A percentile compares a stretch with the other conserved stretches of the same genome.
Evolutionary conservation across 2,113 vertebrate genomes (phyloP).

Genomic region (Glareola pratincola): DNA sequence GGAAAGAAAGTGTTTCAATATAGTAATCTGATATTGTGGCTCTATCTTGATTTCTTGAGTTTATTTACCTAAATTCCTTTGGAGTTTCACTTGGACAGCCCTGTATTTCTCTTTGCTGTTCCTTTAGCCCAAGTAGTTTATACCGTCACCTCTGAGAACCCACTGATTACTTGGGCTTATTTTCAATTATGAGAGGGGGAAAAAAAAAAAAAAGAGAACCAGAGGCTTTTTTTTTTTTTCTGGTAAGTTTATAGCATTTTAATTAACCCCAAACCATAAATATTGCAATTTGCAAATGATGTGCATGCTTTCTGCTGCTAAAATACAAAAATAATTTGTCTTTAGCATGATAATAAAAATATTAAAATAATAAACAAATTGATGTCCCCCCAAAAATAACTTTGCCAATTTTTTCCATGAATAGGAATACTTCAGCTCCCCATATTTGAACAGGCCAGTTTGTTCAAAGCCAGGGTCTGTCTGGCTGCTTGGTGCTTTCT

Average conservation of each 20-base stretch:
- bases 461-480: not conserved
- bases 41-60: not conserved
- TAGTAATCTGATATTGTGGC: not conserved
- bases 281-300: not conserved
- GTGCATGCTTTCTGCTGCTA: not conserved
- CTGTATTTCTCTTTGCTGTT: not conserved
- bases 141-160: not conserved
- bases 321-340: not conserved
- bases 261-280: not conserved
- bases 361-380: not conserved
- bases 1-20: not conserved
- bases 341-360: not conserved
- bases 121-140: not conserved
- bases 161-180: not conserved
- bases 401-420: not conserved
- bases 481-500: not conserved
- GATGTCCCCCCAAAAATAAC: not conserved
- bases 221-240: not conserved
- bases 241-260: not conserved
- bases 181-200: not conserved
- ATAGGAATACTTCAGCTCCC: not conserved
- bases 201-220: not conserved
- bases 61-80: conserved; percentile 3
- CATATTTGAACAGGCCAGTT: not conserved
- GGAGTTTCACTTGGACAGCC: not conserved